Percentiles rank a stretch among this genome's conserved stretches.
Evolutionary conservation across 2,888 invertebrate genomes (phyloP).

Genomic region (Netelia fuscicornis): DNA sequence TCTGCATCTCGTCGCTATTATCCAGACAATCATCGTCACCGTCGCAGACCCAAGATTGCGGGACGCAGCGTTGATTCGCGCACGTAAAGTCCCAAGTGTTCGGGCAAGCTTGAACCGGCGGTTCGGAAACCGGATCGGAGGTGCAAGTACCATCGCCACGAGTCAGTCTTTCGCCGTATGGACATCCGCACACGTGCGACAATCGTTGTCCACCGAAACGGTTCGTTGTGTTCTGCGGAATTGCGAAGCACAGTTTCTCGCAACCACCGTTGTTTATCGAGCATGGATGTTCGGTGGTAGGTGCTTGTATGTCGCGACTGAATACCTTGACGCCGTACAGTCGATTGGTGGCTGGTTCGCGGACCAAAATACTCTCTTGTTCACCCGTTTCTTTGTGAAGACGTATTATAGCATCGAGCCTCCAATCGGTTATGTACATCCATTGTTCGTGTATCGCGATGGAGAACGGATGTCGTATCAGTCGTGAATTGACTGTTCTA

Average conservation of each 20-base stretch:
- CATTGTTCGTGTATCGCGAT: conserved; percentile 95
- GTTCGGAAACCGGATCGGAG: conserved; percentile 93
- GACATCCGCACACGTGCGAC: conserved; percentile 94
- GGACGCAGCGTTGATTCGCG: conserved; percentile 94
- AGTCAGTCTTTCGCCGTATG: conserved; percentile 94
- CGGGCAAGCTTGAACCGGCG: conserved; percentile 94
- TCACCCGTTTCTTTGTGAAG: conserved; percentile 95
- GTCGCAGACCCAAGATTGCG: conserved; percentile 97
- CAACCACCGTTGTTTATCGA: conserved; percentile 95
- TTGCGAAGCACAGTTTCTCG: conserved; percentile 97
- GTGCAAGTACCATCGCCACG: conserved; percentile 87
- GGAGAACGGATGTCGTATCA: conserved; percentile 96
- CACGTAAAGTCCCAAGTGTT: conserved; percentile 98
- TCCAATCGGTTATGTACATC: conserved; percentile 99
- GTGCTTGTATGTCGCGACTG: conserved; percentile 90
- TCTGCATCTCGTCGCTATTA: conserved; percentile 97
- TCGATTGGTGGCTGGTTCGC: conserved; percentile 95
- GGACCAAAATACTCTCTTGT: conserved; percentile 93
- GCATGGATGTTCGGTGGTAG: conserved; percentile 92
- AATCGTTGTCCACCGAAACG: conserved; percentile 84
- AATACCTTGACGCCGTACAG: conserved; percentile 96
- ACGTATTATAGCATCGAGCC: conserved; percentile 96
- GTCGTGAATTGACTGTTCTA: conserved; percentile 93
- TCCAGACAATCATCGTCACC: conserved; percentile 98
- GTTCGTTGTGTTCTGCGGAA: conserved; percentile 87